Evolutionary conservation across 1,140 invertebrate species (phyloP), one percentile per base, ranked within the genome.

Genomic region (Subanguina moxae): DNA sequence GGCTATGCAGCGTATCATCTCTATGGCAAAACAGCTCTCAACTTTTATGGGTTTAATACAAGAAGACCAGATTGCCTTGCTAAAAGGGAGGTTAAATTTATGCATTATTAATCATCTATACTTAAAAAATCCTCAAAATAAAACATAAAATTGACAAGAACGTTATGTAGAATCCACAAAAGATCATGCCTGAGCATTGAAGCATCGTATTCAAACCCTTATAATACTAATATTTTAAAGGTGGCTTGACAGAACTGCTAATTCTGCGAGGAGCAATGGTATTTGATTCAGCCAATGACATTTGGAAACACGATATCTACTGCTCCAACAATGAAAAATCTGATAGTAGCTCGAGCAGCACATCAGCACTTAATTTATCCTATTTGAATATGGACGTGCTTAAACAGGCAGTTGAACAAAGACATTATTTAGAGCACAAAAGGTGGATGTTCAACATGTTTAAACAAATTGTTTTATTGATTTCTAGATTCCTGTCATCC

Each of bases 211-310:
- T n/a, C n/a, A n/a, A n/a, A n/a, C n/a, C n/a, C n/a, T n/a, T n/a
- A n/a, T n/a, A n/a, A n/a, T n/a, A n/a, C n/a, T 38, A 38, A 11
- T 5, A 38, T 5, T 38, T 62, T 62, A 19, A 43, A 62, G 61
- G 61, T 43, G 23, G 30, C 21, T 23, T 56, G 25, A 56, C 43
- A 28, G 63, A 64, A 48, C 56, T 64, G 42, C 45, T 64, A 25
- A 64, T 64, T 64, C 28, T 64, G 19, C 63, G 63, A 13, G 62
- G 63, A 7, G 63, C 56, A 17, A 64, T 64, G 63, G 63, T 56
- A 23, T 64, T 52, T 56, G 63, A 64, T 56, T 42, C 63, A 9
- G 32, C 23, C 23, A 28, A 25, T 42, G 63, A 56, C 42, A 43
- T 56, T 21, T 64, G 63, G 63, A 27, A 17, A n/a, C 63, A 64